Base-by-base conservation (phyloP, 1,140 invertebrate genomes). In the Venturia canescens region DNA sequence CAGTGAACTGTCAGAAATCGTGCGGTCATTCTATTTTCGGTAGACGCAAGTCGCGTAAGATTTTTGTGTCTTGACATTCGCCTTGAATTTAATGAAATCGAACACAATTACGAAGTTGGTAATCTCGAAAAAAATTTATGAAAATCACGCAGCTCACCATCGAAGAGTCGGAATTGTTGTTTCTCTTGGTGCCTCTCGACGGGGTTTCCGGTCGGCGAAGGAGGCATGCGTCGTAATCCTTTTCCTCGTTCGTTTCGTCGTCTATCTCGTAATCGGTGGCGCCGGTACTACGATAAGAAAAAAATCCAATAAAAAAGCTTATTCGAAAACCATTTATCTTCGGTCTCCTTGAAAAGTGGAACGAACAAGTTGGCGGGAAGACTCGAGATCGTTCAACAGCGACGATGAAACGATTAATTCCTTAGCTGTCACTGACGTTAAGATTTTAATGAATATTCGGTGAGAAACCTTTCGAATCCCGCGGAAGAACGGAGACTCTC, bases 281-380 rank as follows among this genome's bases (percentile, higher is more conserved):
- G 78, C 79, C 80, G 79, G 83, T 85, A 82, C 87, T 87, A 71
- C 72, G 82, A 81, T 84, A 80, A 83, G 48, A 86, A 81, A 82
- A 66, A 66, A 48, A 60, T 27, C 16, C 13, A 67, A 48, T 18
- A 53, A 48, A 18, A 23, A 29, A n/a, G 27, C 29, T 38, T 3
- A 63, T 63, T 63, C 13, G 11, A 63, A n/a, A 6, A 26, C 26
- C 44, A 66, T 27, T 78, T 53, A 18, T 21, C 16, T 78, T n/a
- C 34, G 16, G 29, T 13, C 31, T 34, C 26, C 6, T 44, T 29
- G 2, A 26, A 48, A 23, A 38, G 6, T 0, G 16, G 5, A 0
- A 1, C 16, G 16, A 57, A 57, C 1, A 57, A 1, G 7, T 44
- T 13, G 38, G n/a, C n/a, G n/a, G 5, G 11, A 44, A 44, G 1